Evolutionary conservation across 2,888 invertebrate species (phyloP), one percentile per base, ranked within the genome.

Genomic region (Camptogramma bilineatum): DNA sequence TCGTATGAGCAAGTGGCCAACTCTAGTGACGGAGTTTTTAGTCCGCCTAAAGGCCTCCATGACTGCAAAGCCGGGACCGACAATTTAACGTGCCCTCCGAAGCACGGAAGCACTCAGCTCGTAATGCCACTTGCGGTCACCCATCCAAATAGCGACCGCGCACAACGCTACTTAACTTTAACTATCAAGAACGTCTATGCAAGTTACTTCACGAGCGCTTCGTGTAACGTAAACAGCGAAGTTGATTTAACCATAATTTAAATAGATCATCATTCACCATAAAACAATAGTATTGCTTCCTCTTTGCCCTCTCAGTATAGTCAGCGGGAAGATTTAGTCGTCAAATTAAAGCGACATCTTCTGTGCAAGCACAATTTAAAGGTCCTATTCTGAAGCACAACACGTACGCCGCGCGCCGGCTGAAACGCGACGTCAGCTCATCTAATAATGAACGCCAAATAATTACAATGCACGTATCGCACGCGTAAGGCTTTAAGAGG

Each of bases 391-490:
- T 39, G 51, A 68, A 68, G 59, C 72, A 62, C 61, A 65, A 65
- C 68, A 67, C 65, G 57, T 59, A 34, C 47, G 24, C 4, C 42
- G n/a, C n/a, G n/a, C n/a, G n/a, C n/a, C n/a, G 24, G 55, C 53
- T 47, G 56, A 62, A 63, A 58, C 51, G 63, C 59, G 28, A 59
- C 72, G 74, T 76, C 78, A 78, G 74, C 77, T 56, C 58, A 54
- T 59, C 44, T 60, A 18, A 44, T 77, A 72, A 79, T 77, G 75
- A 80, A 74, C 73, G 55, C 68, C 69, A 70, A 73, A 77, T 79
- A 78, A 80, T 80, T 76, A 78, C 72, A 65, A 70, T 67, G 60
- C 71, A 74, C 62, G 67, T 71, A 70, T 62, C 57, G 13, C 48
- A 52, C 71, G 61, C 67, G 75, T n/a, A 4, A 28, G 8, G 28